Evolutionary conservation across 2,797 vertebrate genomes (phyloP), one percentile per base, ranked within the genome.

Genomic region (Heliangelus exortis): DNA sequence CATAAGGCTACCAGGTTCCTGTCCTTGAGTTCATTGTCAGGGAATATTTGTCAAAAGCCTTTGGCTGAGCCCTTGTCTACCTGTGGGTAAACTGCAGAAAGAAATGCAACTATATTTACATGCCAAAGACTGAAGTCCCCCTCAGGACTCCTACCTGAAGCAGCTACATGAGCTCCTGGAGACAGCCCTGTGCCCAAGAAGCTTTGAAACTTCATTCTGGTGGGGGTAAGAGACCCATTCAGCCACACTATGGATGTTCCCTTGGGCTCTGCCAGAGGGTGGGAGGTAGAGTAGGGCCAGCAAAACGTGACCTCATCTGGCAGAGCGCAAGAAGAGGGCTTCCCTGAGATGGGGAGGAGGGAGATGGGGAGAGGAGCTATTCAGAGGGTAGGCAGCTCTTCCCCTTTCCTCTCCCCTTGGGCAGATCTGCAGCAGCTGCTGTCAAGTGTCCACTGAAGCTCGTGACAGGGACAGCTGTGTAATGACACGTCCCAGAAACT

Each of bases 91-190:
- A 41, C 12, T 45, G 68, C 43, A 45, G 58, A 57, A 28, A 10
- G 50, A n/a, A 81, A 53, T 7, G 6, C 20, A 51, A 8, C 4
- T 8, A 0, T 1, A 33, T 6, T 31, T 11, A 16, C 1, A 12
- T 54, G 31, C 13, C 12, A 51, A 5, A 34, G 21, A 23, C 15
- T 4, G 43, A 73, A 36, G 29, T 53, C 8, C 12, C 13, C 19
- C 51, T 58, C 25, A 57, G 25, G 5, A 19, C 9, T 45, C 7
- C 2, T 15, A 6, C 3, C 7, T 61, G 20, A 39, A 69, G 28
- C 19, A 47, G n/a, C 18, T 47, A 6, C 67, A 55, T 6, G 12
- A 68, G 28, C 8, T 92, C 19, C 34, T 55, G n/a, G 45, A 53
- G 36, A 31, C 19, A 68, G 25, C 17, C 22, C 31, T 1, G 0